Evolutionary conservation across 2,888 invertebrate species (phyloP), one percentile per base, ranked within the genome.

Genomic region (Sabatieria punctata): DNA sequence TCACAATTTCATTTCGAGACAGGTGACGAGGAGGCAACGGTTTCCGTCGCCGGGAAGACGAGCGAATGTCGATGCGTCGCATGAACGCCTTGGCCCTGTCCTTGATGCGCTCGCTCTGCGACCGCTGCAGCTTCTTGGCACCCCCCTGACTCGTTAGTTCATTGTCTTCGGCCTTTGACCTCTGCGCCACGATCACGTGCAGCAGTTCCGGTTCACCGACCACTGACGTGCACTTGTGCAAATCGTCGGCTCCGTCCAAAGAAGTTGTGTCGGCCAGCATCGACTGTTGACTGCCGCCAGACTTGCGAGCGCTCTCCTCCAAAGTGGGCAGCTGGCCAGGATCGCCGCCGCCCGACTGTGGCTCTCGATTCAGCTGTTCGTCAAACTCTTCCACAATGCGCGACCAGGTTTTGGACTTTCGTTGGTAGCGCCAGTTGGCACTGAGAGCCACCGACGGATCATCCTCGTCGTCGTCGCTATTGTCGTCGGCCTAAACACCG

Each of bases 391-490:
- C 23, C 22, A 33, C 52, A 41, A 65, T 64, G 46, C 89, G 73
- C 18, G 86, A 88, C 89, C 91, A 91, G 53, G 89, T 75, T 40
- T 85, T 74, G 41, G 83, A 83, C 65, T 84, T 83, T 53, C 83
- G 79, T 71, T 88, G 85, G 70, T 84, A 91, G 57, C 83, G 84
- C 91, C 91, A 91, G 65, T 86, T n/a, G 22, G 15, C 15, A 21
- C 38, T 38, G 6, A 38, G 38, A n/a, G 38, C 38, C 38, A 38
- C 38, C 11, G 11, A 8, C 19, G 38, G 11, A 18, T 38, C 38
- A 8, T 38, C 38, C n/a, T 38, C 38, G 25, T 66, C 67, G 55
- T 83, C 82, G 64, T 84, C 85, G 66, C 88, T 88, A 13, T 85
- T 85, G 63, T 88, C 88, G 63, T 86, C 86, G 67, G 77, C 74